A percentile compares a stretch with the other conserved stretches of the same genome.
These are phyloP conservation scores for Cichlasoma orientale DNA, from an alignment of 2,797 vertebrate species.

Conservation along the genomic window DNA sequence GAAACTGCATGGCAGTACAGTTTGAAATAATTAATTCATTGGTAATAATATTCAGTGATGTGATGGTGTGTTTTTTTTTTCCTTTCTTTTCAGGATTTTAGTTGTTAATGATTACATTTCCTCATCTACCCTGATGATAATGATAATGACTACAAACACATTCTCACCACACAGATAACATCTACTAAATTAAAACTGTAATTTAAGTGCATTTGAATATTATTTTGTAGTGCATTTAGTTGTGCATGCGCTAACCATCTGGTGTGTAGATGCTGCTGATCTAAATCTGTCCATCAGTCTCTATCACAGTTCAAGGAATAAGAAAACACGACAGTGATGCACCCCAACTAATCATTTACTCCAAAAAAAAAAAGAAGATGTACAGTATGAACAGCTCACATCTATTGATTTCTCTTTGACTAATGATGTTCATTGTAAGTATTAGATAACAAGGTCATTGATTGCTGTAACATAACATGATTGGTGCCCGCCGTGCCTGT, in stretches of 20 bases:
- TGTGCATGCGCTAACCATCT: constrained; percentile 27
- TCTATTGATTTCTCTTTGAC: constrained; percentile 67
- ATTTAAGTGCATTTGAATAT: constrained; percentile 38
- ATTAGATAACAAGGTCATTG: constrained; percentile 75
- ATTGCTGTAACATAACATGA: constrained; percentile 72
- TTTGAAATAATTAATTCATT: constrained; percentile 78
- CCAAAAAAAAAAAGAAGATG: constrained; percentile 71
- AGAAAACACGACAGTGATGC: constrained; percentile 49
- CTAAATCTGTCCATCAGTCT: constrained; percentile 23
- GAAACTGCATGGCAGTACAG: constrained; percentile 76
- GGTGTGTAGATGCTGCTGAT: constrained; percentile 28
- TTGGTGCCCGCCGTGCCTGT: constrained; percentile 37
- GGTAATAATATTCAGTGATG: constrained; percentile 69
- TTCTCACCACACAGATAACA: constrained; percentile 9
- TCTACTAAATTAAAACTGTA: constrained; percentile 29
- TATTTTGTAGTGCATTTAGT: constrained; percentile 19
- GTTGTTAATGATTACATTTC: constrained; percentile 53
- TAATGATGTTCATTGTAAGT: constrained; percentile 76
- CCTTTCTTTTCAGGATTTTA: constrained; percentile 28
- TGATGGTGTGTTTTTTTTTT: constrained; percentile 12
- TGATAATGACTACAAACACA: constrained; percentile 43
- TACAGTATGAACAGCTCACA: constrained; percentile 67
- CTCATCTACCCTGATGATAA: constrained; percentile 49
- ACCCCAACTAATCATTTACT: constrained; percentile 74
- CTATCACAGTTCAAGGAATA: constrained; percentile 12